Conservation (phyloP, 2,797 vertebrate species). For the Anomalospiza imberbis region DNA sequence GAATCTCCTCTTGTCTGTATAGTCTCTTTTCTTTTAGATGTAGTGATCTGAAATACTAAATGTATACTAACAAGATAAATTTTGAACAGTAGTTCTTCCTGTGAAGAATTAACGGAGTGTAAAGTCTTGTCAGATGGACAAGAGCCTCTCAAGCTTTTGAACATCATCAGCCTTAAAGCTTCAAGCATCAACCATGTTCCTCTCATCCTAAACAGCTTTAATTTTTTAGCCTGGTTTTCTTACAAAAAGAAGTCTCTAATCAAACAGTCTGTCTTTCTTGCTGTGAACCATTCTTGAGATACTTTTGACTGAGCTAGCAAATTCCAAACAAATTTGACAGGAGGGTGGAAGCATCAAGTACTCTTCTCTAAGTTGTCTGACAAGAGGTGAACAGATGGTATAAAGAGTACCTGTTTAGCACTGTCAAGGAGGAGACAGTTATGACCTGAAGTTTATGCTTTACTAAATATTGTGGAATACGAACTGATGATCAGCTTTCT, state of each 20-base stretch:
- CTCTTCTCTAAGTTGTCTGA: background rate
- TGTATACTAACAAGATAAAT: background rate
- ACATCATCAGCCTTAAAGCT: background rate
- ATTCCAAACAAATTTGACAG: background rate
- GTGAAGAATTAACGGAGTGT: background rate
- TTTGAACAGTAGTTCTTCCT: background rate
- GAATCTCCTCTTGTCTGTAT: background rate
- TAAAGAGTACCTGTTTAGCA: background rate
- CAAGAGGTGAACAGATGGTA: background rate
- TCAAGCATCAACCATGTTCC: background rate
- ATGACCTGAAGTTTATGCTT: background rate
- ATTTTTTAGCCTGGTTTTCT: background rate
- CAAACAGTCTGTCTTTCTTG: background rate
- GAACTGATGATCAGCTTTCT: background rate
- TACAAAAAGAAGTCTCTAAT: background rate
- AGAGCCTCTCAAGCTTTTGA: background rate
- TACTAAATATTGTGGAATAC: background rate
- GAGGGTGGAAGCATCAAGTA: background rate
- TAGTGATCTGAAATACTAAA: background rate
- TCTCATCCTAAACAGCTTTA: background rate
- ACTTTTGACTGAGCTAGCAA: background rate
- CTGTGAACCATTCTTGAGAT: background rate
- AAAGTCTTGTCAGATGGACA: background rate
- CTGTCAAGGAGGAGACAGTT: background rate
- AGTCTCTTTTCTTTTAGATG: background rate